Evolutionary conservation across 1,140 invertebrate species (phyloP).

Genomic region (Pentalonia nigronervosa): DNA sequence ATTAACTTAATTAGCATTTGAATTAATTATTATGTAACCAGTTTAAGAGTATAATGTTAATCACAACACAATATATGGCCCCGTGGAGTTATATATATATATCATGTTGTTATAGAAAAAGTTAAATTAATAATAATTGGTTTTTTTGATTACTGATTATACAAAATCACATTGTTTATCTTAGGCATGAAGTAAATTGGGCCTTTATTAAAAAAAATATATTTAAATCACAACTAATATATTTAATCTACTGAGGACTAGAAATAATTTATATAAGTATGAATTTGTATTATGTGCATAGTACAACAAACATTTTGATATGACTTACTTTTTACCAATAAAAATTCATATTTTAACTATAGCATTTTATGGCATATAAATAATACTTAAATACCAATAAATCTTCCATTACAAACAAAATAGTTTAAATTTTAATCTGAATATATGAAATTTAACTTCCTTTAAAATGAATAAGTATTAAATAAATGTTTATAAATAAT

Average conservation of each 20-base stretch:
- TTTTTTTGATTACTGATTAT: too few species aligned
- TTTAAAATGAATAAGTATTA: background rate
- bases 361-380: background rate
- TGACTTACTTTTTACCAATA: background rate
- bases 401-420: background rate
- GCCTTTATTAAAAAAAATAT: background rate
- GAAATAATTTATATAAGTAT: too few species aligned
- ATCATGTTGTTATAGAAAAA: background rate
- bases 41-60: background rate
- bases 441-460: too few species aligned
- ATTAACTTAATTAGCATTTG: background rate
- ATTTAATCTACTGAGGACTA: background rate
- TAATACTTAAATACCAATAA: background rate
- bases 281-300: background rate
- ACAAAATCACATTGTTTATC: background rate
- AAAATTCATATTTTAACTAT: background rate
- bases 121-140: background rate
- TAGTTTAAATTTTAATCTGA: background rate
- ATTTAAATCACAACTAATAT: background rate
- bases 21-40: background rate
- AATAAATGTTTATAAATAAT: background rate
- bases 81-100: background rate
- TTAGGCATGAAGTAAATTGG: background rate
- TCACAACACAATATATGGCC: conserved; percentile 10
- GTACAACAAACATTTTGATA: background rate